These are phyloP conservation scores for Allophyes oxyacanthae DNA, from an alignment of 2,888 invertebrate genomes.

Conservation along the genomic window DNA sequence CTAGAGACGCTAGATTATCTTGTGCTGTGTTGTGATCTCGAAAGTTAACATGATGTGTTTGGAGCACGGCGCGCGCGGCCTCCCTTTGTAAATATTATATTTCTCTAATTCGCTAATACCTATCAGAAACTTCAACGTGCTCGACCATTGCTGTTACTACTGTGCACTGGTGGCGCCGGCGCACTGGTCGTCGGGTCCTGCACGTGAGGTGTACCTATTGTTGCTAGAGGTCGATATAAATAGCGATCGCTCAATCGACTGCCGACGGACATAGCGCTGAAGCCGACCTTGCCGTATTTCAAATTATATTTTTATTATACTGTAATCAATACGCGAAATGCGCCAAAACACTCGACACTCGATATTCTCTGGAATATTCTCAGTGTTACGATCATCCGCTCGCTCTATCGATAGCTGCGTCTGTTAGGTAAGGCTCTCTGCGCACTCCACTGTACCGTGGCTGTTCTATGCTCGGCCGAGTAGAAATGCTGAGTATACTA, in stretches of 20 bases:
- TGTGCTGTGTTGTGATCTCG: slow-evolving; percentile 11
- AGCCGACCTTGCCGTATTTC: slow-evolving; percentile 55
- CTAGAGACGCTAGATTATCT: slow-evolving; percentile 32
- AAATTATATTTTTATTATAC: slow-evolving; percentile 60
- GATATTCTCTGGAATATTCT: slow-evolving; percentile 42
- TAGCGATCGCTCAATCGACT: slow-evolving; percentile 51
- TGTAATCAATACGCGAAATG: slow-evolving; percentile 53
- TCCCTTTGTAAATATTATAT: background rate
- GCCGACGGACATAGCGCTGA: slow-evolving; percentile 35
- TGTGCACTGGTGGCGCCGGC: no score
- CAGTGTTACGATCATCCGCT: slow-evolving; percentile 23
- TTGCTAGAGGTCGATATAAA: slow-evolving; percentile 45
- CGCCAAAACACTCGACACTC: slow-evolving; percentile 49
- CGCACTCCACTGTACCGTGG: slow-evolving; percentile 1
- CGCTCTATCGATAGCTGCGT: slow-evolving; percentile 7
- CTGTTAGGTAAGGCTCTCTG: slow-evolving; percentile 3
- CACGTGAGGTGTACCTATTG: background rate
- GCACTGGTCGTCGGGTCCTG: background rate
- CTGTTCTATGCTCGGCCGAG: background rate
- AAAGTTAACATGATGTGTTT: background rate
- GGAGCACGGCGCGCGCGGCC: no score
- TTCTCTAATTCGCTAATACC: no score
- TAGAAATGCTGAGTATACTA: background rate
- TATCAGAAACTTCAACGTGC: no score
- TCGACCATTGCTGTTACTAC: no score